Conservation (phyloP, 2,888 invertebrate genomes). For the Carpatolechia fugitivella region DNA sequence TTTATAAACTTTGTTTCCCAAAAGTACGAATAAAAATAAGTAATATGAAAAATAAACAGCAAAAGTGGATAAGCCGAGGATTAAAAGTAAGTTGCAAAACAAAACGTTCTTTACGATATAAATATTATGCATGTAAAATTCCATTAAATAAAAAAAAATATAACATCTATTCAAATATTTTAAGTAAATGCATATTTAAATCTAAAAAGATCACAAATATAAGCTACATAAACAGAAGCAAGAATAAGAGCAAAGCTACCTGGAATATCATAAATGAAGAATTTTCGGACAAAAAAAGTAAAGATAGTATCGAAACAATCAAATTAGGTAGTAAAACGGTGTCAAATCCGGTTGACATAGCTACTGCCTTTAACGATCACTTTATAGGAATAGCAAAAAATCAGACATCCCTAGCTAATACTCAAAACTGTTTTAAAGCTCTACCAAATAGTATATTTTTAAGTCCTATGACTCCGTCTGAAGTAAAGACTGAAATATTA, state of each 20-base stretch:
- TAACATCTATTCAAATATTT: neutral
- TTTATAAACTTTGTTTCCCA: conserved; percentile 14
- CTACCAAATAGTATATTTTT: neutral
- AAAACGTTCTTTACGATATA: conserved; percentile 4
- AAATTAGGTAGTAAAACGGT: neutral
- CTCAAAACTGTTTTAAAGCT: neutral
- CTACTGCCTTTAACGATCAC: neutral
- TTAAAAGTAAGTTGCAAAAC: neutral
- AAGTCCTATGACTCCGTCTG: neutral
- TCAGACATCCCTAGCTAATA: neutral
- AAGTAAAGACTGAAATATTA: neutral
- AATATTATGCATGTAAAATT: neutral
- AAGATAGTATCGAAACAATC: neutral
- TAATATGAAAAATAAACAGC: neutral
- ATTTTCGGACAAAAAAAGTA: neutral
- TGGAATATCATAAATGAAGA: conserved; percentile 4
- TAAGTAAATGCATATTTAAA: neutral
- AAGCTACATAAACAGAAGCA: neutral
- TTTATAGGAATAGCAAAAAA: neutral
- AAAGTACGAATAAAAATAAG: neutral
- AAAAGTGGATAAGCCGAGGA: neutral
- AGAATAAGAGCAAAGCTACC: conserved; percentile 8
- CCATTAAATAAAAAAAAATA: neutral
- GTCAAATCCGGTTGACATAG: neutral
- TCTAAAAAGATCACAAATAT: neutral